These are phyloP conservation scores for Nipponia nippon DNA, from an alignment of 2,113 vertebrate genomes.

Conservation along the genomic window DNA sequence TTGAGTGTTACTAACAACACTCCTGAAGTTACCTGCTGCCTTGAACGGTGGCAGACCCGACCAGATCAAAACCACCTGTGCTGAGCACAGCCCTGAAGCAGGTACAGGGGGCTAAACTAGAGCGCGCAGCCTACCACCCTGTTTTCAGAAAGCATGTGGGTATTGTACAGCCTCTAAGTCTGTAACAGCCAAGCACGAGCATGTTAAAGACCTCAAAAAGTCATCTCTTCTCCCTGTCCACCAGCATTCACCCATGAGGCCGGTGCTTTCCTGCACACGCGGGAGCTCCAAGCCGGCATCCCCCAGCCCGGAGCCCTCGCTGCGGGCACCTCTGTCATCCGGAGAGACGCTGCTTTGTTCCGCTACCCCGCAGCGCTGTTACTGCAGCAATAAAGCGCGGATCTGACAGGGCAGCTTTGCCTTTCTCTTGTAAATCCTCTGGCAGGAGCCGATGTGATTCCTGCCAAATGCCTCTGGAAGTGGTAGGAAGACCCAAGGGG, in stretches of 20 bases:
- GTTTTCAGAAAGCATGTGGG: no score
- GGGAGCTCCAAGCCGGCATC: neutral
- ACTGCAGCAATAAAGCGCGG: neutral
- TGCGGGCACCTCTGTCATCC: neutral
- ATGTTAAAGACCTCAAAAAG: neutral
- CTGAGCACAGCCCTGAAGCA: neutral
- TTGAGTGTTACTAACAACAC: neutral
- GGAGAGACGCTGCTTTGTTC: neutral
- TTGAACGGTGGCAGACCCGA: neutral
- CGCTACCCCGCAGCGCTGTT: neutral
- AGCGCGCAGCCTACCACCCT: neutral
- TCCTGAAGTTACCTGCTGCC: neutral
- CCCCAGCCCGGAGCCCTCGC: neutral
- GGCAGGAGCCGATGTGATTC: neutral
- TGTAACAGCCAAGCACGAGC: neutral
- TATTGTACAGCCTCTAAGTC: neutral
- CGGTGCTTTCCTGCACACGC: neutral
- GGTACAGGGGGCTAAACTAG: rapidly evolving
- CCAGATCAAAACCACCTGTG: neutral
- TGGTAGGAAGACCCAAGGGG: neutral
- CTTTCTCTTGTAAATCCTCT: neutral
- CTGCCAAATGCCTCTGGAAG: neutral
- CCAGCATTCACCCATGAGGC: no score
- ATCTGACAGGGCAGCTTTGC: neutral
- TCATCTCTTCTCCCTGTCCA: neutral